These are phyloP conservation scores for Unio delphinus DNA, from an alignment of 2,888 invertebrate species.

Conservation along the genomic window DNA sequence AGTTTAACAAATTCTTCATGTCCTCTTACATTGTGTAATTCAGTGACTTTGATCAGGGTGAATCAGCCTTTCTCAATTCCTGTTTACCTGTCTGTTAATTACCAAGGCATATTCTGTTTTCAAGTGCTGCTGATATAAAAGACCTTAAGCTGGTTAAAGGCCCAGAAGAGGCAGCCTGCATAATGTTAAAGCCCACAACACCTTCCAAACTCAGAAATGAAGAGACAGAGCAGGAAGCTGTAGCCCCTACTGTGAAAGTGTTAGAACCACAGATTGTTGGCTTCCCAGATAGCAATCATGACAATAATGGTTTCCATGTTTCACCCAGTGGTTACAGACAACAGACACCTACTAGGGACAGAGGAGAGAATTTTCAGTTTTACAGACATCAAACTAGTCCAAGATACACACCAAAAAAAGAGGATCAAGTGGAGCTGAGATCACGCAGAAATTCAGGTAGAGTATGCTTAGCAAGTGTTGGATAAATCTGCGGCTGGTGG, in stretches of 20 bases:
- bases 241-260: slow-evolving; percentile 57
- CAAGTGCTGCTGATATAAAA: slow-evolving; percentile 82
- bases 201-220: slow-evolving; percentile 62
- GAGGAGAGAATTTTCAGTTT: too few relatives aligned
- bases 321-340: slow-evolving; percentile 7
- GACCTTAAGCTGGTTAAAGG: slow-evolving; percentile 82
- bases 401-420: slow-evolving; percentile 47
- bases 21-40: too few relatives aligned
- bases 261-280: slow-evolving; percentile 29
- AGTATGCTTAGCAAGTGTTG: not conserved
- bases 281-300: slow-evolving; percentile 9
- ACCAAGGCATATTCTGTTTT: slow-evolving; percentile 5
- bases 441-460: slow-evolving; percentile 53
- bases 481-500: too few relatives aligned
- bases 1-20: too few relatives aligned
- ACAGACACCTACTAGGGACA: not conserved
- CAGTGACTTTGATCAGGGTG: too few relatives aligned
- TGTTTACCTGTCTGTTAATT: not conserved
- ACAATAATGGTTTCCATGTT: slow-evolving; percentile 2
- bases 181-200: slow-evolving; percentile 51
- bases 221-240: slow-evolving; percentile 46
- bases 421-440: slow-evolving; percentile 35
- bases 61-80: not conserved
- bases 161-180: slow-evolving; percentile 69
- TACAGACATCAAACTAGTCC: slow-evolving; percentile 16